Evolutionary conservation across 2,113 vertebrate genomes (phyloP), one percentile per base, ranked within the genome.

Genomic region (Pipa parva): DNA sequence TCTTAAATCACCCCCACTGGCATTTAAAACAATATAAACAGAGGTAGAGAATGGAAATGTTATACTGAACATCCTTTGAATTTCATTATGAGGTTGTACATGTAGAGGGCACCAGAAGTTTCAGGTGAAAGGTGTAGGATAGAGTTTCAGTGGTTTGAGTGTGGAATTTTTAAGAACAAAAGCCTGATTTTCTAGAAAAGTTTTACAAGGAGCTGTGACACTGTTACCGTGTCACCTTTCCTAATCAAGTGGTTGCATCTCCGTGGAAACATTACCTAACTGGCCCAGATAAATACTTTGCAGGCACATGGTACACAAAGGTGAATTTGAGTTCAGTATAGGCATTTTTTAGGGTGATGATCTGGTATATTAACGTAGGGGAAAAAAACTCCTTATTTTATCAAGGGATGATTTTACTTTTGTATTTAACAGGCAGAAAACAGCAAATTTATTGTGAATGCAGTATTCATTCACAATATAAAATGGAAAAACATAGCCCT

Each of bases 191-290:
- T 33, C n/a, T 15, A 9, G 5, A 36, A 13, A 21, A 11, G 27
- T 58, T 58, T 58, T 58, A 58, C 31, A 58, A 36, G 11, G 55
- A 36, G 55, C 29, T 33, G 55, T 58, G 29, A 22, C 50, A 54
- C 25, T 17, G 50, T 28, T 1, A 27, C 12, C 31, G 20, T 11
- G 31, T 58, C 27, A 58, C 55, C 55, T 36, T 21, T 58, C 12
- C 27, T 58, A 36, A 58, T 58, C 55, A 29, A 8, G 4, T 18
- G 27, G 25, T 31, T 26, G n/a, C 55, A 33, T 33, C 55, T 36
- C 20, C 8, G 55, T 11, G 28, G 55, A 58, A 57, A 58, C 20
- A 29, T 13, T 29, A 58, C 31, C n/a, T 58, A 31, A 33, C 28
- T 13, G 17, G 27, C 12, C 12, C 55, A 5, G 29, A 5, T 37